Base-by-base conservation (phyloP, 2,113 vertebrate species). In the Campylorhamphus procurvoides region DNA sequence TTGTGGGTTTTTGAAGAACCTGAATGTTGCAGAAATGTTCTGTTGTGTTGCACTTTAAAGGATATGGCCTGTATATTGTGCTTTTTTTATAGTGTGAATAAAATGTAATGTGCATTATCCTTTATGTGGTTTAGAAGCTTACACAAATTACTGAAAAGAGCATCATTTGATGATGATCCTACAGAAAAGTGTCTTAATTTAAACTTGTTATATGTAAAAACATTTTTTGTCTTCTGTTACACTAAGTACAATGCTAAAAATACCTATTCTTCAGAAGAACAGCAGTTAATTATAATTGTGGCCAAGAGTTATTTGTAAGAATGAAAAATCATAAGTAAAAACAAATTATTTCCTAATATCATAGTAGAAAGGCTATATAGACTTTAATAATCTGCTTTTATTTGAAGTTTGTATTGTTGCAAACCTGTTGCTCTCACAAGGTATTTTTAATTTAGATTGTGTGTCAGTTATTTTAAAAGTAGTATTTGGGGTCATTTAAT, bases 21-120 rank as follows among this genome's bases (percentile, higher is more conserved):
- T 94, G 97, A 93, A 93, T 94, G 94, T 98, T 76, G 67, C 97
- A 97, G 97, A 97, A 87, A 28, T 93, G 94, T 95, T 97, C 97
- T 97, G 86, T 96, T 93, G 95, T 96, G 96, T 96, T 98, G 97
- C 97, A 98, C 98, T 98, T 98, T 97, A 97, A 97, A 95, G 42
- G 62, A 90, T 91, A 95, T 97, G 97, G 96, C 91, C 87, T 97
- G 84, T 97, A 98, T 88, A 97, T 97, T 98, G 94, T 97, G 96
- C 95, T 96, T 97, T 97, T 96, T 97, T 97, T 91, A 97, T 95
- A 96, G 95, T 87, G 89, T 96, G 95, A 97, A 95, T 97, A 96
- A 96, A 94, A 95, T 71, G 96, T 96, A 93, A 87, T 87, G 94
- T 97, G 96, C 97, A 94, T 85, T 96, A 92, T 97, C 60, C 74